Evolutionary conservation across 2,113 vertebrate species (phyloP).

Genomic region (Alces alces): DNA sequence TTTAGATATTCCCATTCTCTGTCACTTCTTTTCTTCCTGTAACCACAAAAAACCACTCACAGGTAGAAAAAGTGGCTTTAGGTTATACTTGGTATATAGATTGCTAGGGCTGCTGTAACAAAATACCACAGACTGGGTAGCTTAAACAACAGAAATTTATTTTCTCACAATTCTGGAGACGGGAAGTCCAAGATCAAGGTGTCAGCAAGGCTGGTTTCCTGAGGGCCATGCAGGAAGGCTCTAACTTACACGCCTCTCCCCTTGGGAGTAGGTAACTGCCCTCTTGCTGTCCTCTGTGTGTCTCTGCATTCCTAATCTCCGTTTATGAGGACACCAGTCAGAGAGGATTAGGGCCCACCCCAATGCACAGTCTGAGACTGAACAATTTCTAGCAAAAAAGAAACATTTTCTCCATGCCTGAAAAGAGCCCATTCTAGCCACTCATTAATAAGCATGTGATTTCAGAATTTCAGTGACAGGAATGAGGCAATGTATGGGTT

Average conservation of each 20-base stretch:
- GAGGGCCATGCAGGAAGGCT: not conserved
- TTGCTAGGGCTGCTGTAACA: not conserved
- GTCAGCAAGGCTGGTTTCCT: not conserved
- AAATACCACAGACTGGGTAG: not conserved
- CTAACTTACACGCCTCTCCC: not conserved
- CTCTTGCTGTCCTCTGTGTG: not conserved
- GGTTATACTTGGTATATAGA: not conserved
- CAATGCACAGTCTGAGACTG: not conserved
- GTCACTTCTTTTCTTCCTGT: not conserved
- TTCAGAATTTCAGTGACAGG: not conserved
- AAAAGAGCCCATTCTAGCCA: not conserved
- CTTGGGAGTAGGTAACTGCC: not conserved
- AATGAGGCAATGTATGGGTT: not conserved
- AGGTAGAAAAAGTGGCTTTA: not conserved
- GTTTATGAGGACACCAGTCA: not conserved
- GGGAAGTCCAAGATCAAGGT: not conserved
- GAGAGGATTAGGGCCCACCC: not conserved
- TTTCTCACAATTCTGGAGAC: not conserved
- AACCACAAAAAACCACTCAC: not conserved
- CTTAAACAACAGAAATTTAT: not conserved
- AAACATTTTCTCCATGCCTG: not conserved
- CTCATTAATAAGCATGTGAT: not conserved
- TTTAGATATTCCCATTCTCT: not conserved
- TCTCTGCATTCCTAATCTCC: not conserved
- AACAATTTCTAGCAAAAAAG: not conserved